Evolutionary conservation across 2,113 vertebrate genomes (phyloP), one percentile per base, ranked within the genome.

Genomic region (Hippocampus mohnikei): DNA sequence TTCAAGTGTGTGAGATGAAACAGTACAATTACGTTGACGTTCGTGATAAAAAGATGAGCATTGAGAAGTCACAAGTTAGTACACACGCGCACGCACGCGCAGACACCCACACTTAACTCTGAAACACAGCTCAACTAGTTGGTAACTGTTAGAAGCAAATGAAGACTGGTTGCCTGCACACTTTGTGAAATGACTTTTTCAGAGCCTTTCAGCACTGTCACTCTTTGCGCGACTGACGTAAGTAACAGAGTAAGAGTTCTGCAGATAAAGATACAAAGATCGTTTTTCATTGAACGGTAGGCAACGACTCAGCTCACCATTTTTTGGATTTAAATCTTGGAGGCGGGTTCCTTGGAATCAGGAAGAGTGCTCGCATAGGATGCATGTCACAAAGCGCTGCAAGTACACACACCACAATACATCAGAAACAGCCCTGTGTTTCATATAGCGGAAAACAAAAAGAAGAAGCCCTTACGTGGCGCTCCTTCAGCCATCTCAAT

Each of bases 401-500:
- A 67, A 62, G 33, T 66, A 25, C 18, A 72, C 0, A 6, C 23
- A 69, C 44, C 69, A 12, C 42, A 1, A 37, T 0, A 33, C 18
- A 68, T 71, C 2, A 41, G 5, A 16, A 29, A 33, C 29, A 41
- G 56, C 9, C 1, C 27, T 23, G 10, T 33, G 15, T 18, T 25
- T 23, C 13, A 18, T 15, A 48, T 4, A 25, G 40, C 23, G 7
- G 11, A 42, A 18, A 33, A 8, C 3, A 42, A 66, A 9, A 73
- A 16, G 0, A 73, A 16, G 0, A 2, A 37, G 12, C 2, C 95
- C 97, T 98, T 93, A 99, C 97, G 96, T 42, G 97, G 97, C 41
- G 97, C 97, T 74, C 97, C 97, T 92, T 99, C 97, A 78, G 96
- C 97, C 97, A 99, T 99, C 81, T 99, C 97, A 53, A 99, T 98